Conservation (phyloP, 2,113 vertebrate species). For the Aspidoscelis tigris region DNA sequence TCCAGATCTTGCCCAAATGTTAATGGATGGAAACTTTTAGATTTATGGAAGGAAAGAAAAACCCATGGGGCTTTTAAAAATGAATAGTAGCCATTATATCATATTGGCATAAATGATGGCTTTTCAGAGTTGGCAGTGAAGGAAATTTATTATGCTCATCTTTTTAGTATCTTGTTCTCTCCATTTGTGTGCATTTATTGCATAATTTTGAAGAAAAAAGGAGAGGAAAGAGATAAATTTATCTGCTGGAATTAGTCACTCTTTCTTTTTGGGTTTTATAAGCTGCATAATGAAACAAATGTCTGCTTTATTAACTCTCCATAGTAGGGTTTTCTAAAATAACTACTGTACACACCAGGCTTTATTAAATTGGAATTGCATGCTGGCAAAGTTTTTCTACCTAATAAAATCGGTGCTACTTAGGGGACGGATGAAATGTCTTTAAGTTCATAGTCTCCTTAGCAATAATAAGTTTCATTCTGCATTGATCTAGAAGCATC, state of each 20-base stretch:
- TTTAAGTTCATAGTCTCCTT: background rate
- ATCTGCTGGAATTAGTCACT: background rate
- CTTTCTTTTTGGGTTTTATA: background rate
- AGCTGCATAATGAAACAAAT: constrained; percentile 1
- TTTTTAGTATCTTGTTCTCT: background rate
- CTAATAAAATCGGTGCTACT: background rate
- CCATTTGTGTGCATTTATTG: background rate
- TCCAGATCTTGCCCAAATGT: background rate
- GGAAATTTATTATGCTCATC: background rate
- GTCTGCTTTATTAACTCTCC: background rate
- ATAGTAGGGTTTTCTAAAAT: background rate
- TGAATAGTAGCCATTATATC: too few species aligned
- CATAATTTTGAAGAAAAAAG: background rate
- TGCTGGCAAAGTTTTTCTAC: too few species aligned
- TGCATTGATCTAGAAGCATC: background rate
- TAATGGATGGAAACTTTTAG: background rate
- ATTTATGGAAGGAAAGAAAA: background rate
- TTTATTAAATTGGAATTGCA: background rate
- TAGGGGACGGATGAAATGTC: background rate
- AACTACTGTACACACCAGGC: background rate
- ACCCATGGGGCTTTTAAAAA: background rate
- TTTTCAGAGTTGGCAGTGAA: too few species aligned
- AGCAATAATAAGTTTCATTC: background rate
- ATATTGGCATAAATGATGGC: too few species aligned
- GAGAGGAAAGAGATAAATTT: background rate